Base-by-base conservation (phyloP, 92 coral and sea anemone genomes). In the Anthopleura xanthogrammica region DNA sequence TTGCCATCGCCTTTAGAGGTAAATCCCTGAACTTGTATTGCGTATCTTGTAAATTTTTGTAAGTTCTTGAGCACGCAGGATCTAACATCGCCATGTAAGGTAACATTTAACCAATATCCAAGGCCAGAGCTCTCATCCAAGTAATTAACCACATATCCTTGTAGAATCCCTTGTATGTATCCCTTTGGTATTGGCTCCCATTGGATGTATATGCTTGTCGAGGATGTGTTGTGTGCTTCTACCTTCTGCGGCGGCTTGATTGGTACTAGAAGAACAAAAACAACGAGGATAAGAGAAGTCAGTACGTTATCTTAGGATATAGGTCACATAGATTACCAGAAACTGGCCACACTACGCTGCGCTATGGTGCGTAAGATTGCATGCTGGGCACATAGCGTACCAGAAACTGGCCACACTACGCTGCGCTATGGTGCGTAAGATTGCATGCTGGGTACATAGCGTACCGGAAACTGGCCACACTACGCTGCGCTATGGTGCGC, bases 1-100 rank as follows among this genome's bases (percentile, higher is more conserved):
- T 79, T 74, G 3, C 96, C 98, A 14, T 91, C 94, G 7, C 98
- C 98, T 66, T 89, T 92, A 13, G 90, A 85, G 40, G 97, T 96
- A 29, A 87, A 81, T 29, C 93, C 99, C 50, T 81, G 82, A 55
- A 96, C 97, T 74, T 91, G 91, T 20, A 96, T 77, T 17, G 77
- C 60, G 60, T 96, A 96, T 24, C 79, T 79, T 7, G 98, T 90
- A 68, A 81, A 96, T 81, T 90, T 96, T 5, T 79, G 80, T 42
- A 94, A 93, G 12, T 82, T 77, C 16, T 72, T 57, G 10, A 96
- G 24, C 66, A 77, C 22, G 9, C 60, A 48, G 3, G 93, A 89
- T 56, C 91, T 88, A 23, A 14, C 54, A 16, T 54, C 55, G 7
- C 88, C 82, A 16, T 78, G 77, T 36, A 90, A 77, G 60, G 81